Evolutionary conservation across 2,797 vertebrate genomes (phyloP).

Genomic region (Propithecus deckenii): DNA sequence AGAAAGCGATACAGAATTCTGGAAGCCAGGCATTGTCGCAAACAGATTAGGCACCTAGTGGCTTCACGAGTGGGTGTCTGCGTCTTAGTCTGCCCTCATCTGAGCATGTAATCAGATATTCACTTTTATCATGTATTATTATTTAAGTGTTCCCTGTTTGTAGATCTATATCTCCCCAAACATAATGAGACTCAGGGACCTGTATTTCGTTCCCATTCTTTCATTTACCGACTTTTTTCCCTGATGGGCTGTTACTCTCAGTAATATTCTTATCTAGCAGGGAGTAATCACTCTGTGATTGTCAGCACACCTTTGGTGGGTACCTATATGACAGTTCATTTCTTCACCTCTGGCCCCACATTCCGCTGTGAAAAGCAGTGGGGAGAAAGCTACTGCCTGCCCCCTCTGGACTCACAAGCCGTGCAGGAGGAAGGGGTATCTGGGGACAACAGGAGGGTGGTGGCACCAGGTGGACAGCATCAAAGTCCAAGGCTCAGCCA

Average conservation of each 20-base stretch:
- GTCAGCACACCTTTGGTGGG: accelerated
- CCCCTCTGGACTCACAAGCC: too few relatives aligned
- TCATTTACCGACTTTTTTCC: too few relatives aligned
- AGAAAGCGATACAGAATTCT: not conserved
- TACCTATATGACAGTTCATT: accelerated
- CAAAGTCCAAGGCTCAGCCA: not conserved
- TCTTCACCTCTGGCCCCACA: not conserved
- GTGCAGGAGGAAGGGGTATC: accelerated
- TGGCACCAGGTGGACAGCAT: too few relatives aligned
- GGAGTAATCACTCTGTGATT: accelerated
- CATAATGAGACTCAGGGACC: not conserved
- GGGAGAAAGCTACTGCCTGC: not conserved
- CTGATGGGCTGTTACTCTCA: not conserved
- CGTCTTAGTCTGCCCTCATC: not conserved
- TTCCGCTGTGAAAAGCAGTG: not conserved
- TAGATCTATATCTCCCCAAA: not conserved
- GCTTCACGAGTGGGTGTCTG: accelerated
- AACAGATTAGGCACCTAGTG: accelerated
- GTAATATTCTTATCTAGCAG: not conserved
- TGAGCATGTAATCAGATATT: accelerated
- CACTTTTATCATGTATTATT: accelerated
- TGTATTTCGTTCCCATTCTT: not conserved
- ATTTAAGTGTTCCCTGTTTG: not conserved
- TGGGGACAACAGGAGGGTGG: too few relatives aligned
- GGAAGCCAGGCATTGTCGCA: not conserved